Base-by-base conservation (phyloP, 2,797 vertebrate genomes). In the Selene dorsalis region DNA sequence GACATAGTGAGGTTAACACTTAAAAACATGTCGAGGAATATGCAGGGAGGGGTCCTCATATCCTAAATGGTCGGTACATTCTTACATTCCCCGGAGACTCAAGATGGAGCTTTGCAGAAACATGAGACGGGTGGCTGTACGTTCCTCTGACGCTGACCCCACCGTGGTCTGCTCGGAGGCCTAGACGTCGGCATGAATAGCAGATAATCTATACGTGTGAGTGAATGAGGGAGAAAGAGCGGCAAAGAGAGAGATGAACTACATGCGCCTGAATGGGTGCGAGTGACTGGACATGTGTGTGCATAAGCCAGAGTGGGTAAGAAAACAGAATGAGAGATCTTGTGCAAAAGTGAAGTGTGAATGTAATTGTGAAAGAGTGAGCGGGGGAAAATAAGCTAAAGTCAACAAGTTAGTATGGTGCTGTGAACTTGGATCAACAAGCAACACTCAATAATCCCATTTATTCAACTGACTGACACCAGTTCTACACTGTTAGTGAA, bases 51-150 rank as follows among this genome's bases (percentile, higher is more conserved):
- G 77, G 83, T 72, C 75, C 1, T n/a, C 6, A 2, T 64, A 48
- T 80, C 50, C 38, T 69, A 82, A 77, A 85, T 69, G 86, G 53
- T 64, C 59, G 77, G 61, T 52, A 71, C 77, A 85, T 90, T 90
- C 80, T 82, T 88, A 55, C 1, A 12, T 45, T 83, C 85, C 84
- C 81, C 35, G 20, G 82, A 89, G 89, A 80, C 74, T 62, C 20
- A 48, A 74, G 26, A 64, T 32, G 58, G 74, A 73, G 62, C 62
- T 73, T 20, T 64, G 70, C 65, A 76, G 85, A 83, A 90, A 88
- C 8, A 45, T 71, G 84, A 91, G 80, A 84, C 0, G 57, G 17
- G 66, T 39, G 52, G 71, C 66, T 84, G 87, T 72, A 43, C 75
- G 84, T 84, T 77, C n/a, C 53, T 75, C 55, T 7, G 24, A 58